Evolutionary conservation across 2,888 invertebrate genomes (phyloP).

Genomic region (Ceratothoa steindachneri): DNA sequence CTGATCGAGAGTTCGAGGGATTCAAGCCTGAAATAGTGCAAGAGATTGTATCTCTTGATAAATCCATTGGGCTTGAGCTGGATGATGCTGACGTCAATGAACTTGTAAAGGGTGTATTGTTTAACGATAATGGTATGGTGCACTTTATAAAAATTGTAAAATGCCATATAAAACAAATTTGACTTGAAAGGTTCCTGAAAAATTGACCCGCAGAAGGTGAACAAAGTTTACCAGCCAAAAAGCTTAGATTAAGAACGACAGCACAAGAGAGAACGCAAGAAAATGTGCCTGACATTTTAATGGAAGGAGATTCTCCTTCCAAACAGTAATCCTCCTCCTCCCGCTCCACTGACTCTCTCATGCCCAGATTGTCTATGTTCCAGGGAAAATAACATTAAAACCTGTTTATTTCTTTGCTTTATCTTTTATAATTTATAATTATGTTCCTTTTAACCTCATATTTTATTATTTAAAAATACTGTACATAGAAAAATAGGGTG

Average conservation of each 20-base stretch:
- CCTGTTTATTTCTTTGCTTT: not conserved
- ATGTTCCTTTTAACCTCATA: not conserved
- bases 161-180: not conserved
- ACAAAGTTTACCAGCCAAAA: not conserved
- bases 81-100: not conserved
- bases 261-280: not conserved
- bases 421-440: not conserved
- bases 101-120: not conserved
- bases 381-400: not conserved
- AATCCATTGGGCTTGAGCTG: not conserved
- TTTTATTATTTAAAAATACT: not conserved
- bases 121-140: not conserved
- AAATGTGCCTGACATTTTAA: not conserved
- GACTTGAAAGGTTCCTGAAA: not conserved
- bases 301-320: not conserved
- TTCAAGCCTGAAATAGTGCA: too few relatives aligned
- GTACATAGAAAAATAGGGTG: not conserved
- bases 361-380: not conserved
- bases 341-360: not conserved
- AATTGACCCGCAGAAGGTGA: not conserved
- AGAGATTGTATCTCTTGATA: too few relatives aligned
- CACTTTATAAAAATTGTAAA: not conserved
- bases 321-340: too few relatives aligned
- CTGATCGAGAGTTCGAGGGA: too few relatives aligned
- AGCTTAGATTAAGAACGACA: not conserved